Base-by-base conservation (phyloP, 2,888 invertebrate species). In the Melipona beecheii region DNA sequence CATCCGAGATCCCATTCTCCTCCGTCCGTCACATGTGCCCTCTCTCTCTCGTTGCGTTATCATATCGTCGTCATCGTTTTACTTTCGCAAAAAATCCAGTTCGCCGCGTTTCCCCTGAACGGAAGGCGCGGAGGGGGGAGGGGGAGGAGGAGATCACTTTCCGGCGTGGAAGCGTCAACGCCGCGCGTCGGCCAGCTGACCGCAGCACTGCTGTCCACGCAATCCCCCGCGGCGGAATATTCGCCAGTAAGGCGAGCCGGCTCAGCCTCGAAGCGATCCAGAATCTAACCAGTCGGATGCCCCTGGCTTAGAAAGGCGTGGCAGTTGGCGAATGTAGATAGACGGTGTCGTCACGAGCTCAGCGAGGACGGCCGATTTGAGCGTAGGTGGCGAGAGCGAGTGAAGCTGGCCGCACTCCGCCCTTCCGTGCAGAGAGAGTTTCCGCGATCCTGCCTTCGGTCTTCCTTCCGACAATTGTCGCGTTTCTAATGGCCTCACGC, bases 291-390 rank as follows among this genome's bases (percentile, higher is more conserved):
- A 71, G 83, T 76, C 84, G 72, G 89, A 92, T 93, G 93, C 93
- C 93, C 92, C 93, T 92, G 93, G 93, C 93, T 93, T 91, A 91
- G 93, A 93, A 93, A 93, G 93, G 93, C 92, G 92, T 92, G 92
- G 92, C 92, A 75, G 83, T 79, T 54, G 64, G 73, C 75, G 82
- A 83, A 85, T 86, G 88, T 87, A 89, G 86, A 87, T 85, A 78
- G 65, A 73, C 78, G 84, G 87, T 90, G 90, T 90, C 90, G 90
- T 90, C 89, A 90, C 82, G 81, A 78, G 69, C 81, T 43, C 64
- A 52, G 77, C 78, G 80, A 82, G 80, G 79, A 85, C 77, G 83
- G 72, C 78, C 58, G 70, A 9, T n/a, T n/a, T 70, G 70, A 52
- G 52, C 76, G 88, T 88, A 78, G 88, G 88, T 85, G 88, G 88